A percentile compares a stretch with the other conserved stretches of the same genome.
Conservation (phyloP, 2,797 vertebrate genomes). For the Rhinatrema bivittatum region DNA sequence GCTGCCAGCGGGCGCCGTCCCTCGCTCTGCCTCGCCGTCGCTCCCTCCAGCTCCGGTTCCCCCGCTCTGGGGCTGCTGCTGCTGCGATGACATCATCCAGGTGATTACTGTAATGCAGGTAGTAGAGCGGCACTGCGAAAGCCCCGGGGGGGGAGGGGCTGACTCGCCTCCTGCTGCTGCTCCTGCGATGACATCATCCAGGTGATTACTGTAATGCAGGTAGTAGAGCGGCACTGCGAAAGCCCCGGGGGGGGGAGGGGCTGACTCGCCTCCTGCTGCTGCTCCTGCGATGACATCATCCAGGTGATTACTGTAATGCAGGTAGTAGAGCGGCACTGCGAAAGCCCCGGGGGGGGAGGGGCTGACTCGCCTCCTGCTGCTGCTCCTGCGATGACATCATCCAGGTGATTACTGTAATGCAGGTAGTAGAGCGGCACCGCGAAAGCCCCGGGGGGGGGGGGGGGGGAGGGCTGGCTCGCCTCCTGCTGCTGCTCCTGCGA, state of each 20-base stretch:
- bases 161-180: neutral
- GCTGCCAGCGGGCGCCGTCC: constrained; percentile 4
- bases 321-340: too few species aligned
- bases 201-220: constrained; percentile 52
- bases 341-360: neutral
- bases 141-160: neutral
- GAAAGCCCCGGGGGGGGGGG: too few species aligned
- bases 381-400: constrained; percentile 36
- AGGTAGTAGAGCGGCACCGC: constrained; percentile 41
- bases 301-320: neutral
- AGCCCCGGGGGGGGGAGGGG: too few species aligned
- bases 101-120: constrained; percentile 51
- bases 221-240: constrained; percentile 39
- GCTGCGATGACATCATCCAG: constrained; percentile 50
- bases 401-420: constrained; percentile 57
- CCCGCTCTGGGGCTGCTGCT: neutral
- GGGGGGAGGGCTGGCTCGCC: too few species aligned
- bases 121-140: constrained; percentile 37
- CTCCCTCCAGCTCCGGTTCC: constrained; percentile 1
- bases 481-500: neutral
- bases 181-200: constrained; percentile 47
- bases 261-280: too few species aligned
- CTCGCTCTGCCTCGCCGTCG: constrained; percentile 17
- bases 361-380: neutral
- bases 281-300: neutral